Percentiles rank a stretch among this genome's conserved stretches.
These are phyloP conservation scores for Brenthis hecate DNA, from an alignment of 2,888 invertebrate genomes.

Conservation along the genomic window DNA sequence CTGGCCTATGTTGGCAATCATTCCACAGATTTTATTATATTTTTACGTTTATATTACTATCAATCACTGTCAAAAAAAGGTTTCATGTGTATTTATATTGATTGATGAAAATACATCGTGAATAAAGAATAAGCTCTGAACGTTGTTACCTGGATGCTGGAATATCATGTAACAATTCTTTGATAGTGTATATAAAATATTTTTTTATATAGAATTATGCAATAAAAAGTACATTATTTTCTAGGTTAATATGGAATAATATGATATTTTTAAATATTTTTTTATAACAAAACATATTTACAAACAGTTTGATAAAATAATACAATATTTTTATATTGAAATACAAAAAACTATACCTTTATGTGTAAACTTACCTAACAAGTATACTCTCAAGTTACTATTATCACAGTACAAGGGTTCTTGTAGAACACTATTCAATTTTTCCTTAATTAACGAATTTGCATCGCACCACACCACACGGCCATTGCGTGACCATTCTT, in stretches of 20 bases:
- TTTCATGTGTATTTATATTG: constrained; percentile 16
- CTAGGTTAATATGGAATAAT: too few species aligned
- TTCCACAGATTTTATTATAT: constrained; percentile 1
- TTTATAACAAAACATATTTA: too few species aligned
- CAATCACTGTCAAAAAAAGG: constrained; percentile 15
- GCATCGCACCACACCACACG: constrained; percentile 66
- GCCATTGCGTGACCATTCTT: constrained; percentile 63
- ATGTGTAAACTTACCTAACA: constrained; percentile 51
- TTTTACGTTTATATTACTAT: constrained; percentile 7
- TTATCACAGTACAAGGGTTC: constrained; percentile 60
- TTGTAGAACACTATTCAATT: constrained; percentile 54
- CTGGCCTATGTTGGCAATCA: too few species aligned
- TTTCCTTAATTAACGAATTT: constrained; percentile 54
- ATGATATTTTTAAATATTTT: too few species aligned
- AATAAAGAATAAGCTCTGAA: not conserved
- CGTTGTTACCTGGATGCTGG: not conserved
- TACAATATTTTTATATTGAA: too few species aligned
- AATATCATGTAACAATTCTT: not conserved
- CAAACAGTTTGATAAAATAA: too few species aligned
- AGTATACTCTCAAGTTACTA: constrained; percentile 49
- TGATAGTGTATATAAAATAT: too few species aligned
- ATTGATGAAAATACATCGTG: constrained; percentile 6
- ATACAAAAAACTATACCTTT: constrained; percentile 11
- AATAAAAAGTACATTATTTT: too few species aligned
- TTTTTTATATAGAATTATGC: too few species aligned